Evolutionary conservation across 2,888 invertebrate genomes (phyloP), one percentile per base, ranked within the genome.

Genomic region (Drosophila rubida): DNA sequence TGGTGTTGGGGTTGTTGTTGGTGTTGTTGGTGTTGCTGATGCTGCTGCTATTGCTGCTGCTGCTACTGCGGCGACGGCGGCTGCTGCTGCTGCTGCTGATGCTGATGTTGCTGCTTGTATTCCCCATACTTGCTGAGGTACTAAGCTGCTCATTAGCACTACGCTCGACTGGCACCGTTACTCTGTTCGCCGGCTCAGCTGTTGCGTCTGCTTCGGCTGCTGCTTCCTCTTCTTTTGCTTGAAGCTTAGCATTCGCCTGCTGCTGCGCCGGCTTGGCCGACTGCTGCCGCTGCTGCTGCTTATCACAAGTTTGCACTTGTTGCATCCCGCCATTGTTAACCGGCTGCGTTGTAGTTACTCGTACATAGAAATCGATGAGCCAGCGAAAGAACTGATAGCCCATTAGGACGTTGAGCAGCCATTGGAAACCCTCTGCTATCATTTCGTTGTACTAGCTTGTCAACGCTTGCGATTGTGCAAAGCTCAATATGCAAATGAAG

Each of bases 301-400:
- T 71, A 53, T 60, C 66, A 58, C 44, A 41, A 42, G 14, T 23
- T 25, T 62, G 76, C 55, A 42, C 63, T 57, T 48, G 57, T 23
- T 50, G 50, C 57, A 51, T 48, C 37, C 58, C 57, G 45, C 14
- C 59, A 42, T 59, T 50, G 22, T 55, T 39, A 5, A 22, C 9
- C 22, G 54, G 6, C 6, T 25, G 48, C 39, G n/a, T 32, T 14
- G 45, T 64, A 54, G 81, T 84, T 67, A 85, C 49, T 71, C 78
- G 66, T 37, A 60, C 37, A 63, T 78, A 80, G 51, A 72, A 74
- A 32, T 82, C 72, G 65, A 77, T 54, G 14, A 87, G 69, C 89
- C 90, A 89, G 35, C 82, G 89, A 68, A 90, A 69, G 64, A 88
- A 39, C 65, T 87, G 80, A 75, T 78, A 79, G 23, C 78, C 68